Base-by-base conservation (phyloP, 2,888 invertebrate genomes). In the Cephus pulcher region DNA sequence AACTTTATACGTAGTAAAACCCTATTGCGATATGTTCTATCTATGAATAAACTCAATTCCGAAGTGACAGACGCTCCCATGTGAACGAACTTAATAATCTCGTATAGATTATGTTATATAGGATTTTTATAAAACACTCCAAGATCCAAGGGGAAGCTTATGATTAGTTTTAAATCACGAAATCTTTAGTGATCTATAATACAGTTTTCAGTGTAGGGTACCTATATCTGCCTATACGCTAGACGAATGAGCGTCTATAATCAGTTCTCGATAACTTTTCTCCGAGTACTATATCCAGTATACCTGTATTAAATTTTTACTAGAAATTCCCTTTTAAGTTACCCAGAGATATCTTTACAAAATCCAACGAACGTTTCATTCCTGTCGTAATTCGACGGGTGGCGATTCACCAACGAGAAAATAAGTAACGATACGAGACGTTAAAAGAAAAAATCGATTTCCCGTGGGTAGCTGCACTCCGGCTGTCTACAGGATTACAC, bases 261-360 rank as follows among this genome's bases (percentile, higher is more conserved):
- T 9, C 23, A 56, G 56, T 56, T 56, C 56, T 56, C 23, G 23
- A 23, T 56, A 56, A 56, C 15, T 56, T 56, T 23, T 56, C 9
- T 56, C 23, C 23, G 9, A 23, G 2, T 23, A 6, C 23, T 23
- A 2, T 56, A 23, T 12, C 12, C 56, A 9, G 56, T 56, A 56
- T 56, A 56, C 6, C 56, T 40, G 23, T 23, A 56, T 23, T 23
- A 23, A 56, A 56, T 56, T 56, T 15, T 56, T 15, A 56, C 56
- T 23, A 23, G 23, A 2, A 56, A 23, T 56, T 56, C 9, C 23
- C 2, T 56, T 56, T 56, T 2, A 56, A 75, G 71, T 34, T 82
- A 84, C 81, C 84, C 34, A 34, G 81, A 80, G 84, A 81, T 79
- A 84, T 84, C 84, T 82, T 80, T 56, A 81, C 79, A 84, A 84